Percentiles rank a stretch among this genome's conserved stretches.
These are phyloP conservation scores for Fulica atra DNA, from an alignment of 2,113 vertebrate genomes.

Conservation along the genomic window DNA sequence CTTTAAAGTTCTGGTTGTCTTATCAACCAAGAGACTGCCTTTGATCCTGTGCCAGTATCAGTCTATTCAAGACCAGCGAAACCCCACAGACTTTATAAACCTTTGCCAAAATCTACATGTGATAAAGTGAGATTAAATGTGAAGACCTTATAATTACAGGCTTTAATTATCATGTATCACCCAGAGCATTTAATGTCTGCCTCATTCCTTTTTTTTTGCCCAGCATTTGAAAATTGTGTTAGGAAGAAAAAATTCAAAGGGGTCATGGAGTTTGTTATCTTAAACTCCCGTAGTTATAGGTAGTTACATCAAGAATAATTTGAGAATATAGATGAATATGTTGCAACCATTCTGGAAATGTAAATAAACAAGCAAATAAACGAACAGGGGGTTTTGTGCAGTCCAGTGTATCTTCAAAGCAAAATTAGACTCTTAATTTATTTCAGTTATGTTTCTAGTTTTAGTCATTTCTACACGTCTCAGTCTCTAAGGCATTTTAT, in stretches of 20 bases:
- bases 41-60: background rate
- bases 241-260: background rate
- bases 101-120: conserved; percentile 12
- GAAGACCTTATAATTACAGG: conserved; percentile 9
- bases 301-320: background rate
- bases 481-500: background rate
- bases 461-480: background rate
- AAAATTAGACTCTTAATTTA: background rate
- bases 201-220: background rate
- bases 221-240: background rate
- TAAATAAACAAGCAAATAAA: background rate
- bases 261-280: background rate
- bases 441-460: background rate
- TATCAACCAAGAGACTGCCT: background rate
- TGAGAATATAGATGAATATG: background rate
- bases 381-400: background rate
- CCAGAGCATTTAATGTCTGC: background rate
- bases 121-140: conserved; percentile 15
- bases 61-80: background rate
- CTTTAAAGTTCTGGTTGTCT: background rate
- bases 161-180: conserved; percentile 18
- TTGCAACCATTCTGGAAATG: background rate
- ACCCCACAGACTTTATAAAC: background rate
- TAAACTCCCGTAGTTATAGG: background rate
- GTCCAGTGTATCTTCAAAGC: background rate